Conservation (phyloP, 2,113 vertebrate species). For the Engraulis encrasicolus region DNA sequence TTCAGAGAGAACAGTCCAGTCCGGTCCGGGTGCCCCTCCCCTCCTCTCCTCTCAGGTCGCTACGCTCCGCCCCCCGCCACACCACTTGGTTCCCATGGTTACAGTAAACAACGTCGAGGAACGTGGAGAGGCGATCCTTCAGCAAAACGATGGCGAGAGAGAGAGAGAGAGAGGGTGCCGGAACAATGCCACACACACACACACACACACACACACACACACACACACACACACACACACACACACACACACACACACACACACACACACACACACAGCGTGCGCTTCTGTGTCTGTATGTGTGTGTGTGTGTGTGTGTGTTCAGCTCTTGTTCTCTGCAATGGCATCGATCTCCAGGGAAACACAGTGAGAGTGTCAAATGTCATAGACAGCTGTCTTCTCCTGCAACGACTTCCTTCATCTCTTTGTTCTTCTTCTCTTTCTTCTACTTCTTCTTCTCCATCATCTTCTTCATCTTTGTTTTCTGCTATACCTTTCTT, state of each 20-base stretch:
- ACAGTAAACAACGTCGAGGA: constrained; percentile 66
- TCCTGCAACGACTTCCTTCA: too few species aligned
- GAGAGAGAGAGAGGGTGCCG: neutral
- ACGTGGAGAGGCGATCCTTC: constrained; percentile 80
- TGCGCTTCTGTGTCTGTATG: constrained; percentile 14
- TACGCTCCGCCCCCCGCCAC: too few species aligned
- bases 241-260: constrained; percentile 20
- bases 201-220: constrained; percentile 12
- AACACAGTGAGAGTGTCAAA: constrained; percentile 83
- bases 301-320: constrained; percentile 23
- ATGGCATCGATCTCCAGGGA: constrained; percentile 46
- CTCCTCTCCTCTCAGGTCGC: too few species aligned
- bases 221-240: neutral
- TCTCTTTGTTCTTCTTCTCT: too few species aligned
- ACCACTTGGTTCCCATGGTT: constrained; percentile 57
- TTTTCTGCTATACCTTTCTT: too few species aligned
- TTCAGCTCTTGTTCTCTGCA: neutral
- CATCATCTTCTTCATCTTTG: neutral
- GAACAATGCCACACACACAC: constrained; percentile 6
- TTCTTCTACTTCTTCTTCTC: too few species aligned
- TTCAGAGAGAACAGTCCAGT: constrained; percentile 50
- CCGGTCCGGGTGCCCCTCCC: constrained; percentile 59
- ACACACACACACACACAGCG: constrained; percentile 25
- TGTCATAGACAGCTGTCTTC: constrained; percentile 67
- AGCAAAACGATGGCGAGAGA: neutral